Base-by-base conservation (phyloP, 2,888 invertebrate species). In the Meganola albula region DNA sequence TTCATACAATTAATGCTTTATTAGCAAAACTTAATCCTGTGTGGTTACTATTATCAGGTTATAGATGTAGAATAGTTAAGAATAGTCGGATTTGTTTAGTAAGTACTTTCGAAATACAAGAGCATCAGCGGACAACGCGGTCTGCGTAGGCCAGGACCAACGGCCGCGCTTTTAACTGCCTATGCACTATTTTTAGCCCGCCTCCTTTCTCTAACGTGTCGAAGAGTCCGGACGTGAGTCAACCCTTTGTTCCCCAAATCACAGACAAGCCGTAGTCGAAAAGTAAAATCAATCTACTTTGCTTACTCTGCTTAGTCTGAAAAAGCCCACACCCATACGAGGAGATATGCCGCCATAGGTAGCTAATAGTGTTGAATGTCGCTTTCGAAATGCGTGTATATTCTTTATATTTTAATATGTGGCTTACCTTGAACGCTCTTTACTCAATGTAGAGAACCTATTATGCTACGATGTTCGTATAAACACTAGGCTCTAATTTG, bases 151-250 rank as follows among this genome's bases (percentile, higher is more conserved):
- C 69, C 64, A 68, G 67, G 69, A 62, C 69, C 67, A 73, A 71
- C 64, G 71, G 64, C 69, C 70, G 62, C 58, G 55, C 58, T 64
- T 56, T 58, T 68, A 71, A 73, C 69, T 68, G 68, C 68, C 66
- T 63, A 62, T 56, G 64, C 56, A 66, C 77, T 78, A 77, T 78
- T 78, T 78, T 69, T 75, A 78, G 74, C 69, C 32, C 61, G 42
- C 50, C 65, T 77, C 75, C 77, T 77, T 78, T 77, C 78, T 76
- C 72, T 63, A 58, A 45, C 58, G 60, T 58, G 61, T 58, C 60
- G 56, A n/a, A n/a, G n/a, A 65, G 65, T 63, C 70, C 71, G 77
- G 76, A 75, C 77, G 64, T 80, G 78, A 82, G 66, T 80, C 75
- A 78, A 73, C 72, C 76, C 79, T 80, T 80, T 78, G 76, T 78